Percentiles rank a stretch among this genome's conserved stretches.
Evolutionary conservation across 2,888 invertebrate species (phyloP).

Genomic region (Lasioglossum vierecki): DNA sequence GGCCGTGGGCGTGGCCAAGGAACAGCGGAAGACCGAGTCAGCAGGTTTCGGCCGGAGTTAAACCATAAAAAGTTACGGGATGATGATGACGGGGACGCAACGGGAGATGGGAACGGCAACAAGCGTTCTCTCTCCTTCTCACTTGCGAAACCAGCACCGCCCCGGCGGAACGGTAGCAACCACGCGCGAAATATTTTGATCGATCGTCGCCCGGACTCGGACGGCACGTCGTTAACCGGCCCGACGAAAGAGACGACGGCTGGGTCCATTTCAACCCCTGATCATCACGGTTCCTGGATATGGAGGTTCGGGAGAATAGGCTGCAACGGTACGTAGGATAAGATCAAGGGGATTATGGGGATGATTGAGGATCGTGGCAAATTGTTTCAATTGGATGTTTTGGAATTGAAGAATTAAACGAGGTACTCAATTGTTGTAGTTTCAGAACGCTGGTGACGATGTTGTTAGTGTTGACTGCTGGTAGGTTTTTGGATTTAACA

Average conservation of each 20-base stretch:
- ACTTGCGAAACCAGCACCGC: not conserved
- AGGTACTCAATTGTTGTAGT: not conserved
- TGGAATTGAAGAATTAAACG: not conserved
- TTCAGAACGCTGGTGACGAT: not conserved
- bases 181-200: constrained; percentile 36
- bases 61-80: constrained; percentile 21
- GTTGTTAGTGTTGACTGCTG: not conserved
- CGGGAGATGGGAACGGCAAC: constrained; percentile 26
- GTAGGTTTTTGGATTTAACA: not conserved
- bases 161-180: constrained; percentile 33
- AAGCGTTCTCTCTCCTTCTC: not conserved
- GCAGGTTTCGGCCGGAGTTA: not conserved
- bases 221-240: constrained; percentile 3
- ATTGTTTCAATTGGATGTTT: not conserved
- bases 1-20: not conserved
- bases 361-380: not conserved
- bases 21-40: not conserved
- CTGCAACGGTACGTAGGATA: not conserved
- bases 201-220: constrained; percentile 9
- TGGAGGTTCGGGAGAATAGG: not conserved
- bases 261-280: not conserved
- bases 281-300: not conserved
- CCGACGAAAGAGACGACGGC: constrained; percentile 10
- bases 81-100: constrained; percentile 11
- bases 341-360: not conserved